Evolutionary conservation across 1,140 invertebrate species (phyloP).

Genomic region (Magallana gigas): DNA sequence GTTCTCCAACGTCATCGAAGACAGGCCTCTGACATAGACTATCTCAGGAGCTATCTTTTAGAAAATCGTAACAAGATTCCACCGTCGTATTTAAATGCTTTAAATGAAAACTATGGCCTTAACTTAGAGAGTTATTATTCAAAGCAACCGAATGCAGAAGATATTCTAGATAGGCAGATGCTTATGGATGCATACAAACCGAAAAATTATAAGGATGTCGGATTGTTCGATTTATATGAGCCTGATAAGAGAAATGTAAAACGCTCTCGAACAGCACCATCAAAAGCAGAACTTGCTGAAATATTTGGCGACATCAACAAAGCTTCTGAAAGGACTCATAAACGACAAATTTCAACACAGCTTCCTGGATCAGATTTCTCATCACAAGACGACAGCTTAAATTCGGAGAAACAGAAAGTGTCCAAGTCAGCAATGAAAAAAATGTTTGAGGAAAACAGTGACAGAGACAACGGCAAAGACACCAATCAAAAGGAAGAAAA

Average conservation of each 20-base stretch:
- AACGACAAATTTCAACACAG: background rate
- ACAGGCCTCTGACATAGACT: background rate
- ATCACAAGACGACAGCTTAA: background rate
- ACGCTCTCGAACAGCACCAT: slow-evolving; percentile 5
- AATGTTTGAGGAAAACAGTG: background rate
- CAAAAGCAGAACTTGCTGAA: slow-evolving; percentile 32
- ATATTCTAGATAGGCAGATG: background rate
- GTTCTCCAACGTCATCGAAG: slow-evolving; percentile 5
- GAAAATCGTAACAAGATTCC: slow-evolving; percentile 11
- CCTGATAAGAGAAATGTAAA: slow-evolving; percentile 36
- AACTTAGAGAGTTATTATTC: background rate
- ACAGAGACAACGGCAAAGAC: background rate
- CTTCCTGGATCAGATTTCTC: background rate
- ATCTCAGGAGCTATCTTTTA: background rate
- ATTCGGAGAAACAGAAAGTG: slow-evolving; percentile 33
- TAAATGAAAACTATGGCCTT: slow-evolving; percentile 14
- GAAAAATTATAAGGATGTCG: background rate
- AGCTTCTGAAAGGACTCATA: slow-evolving; percentile 25
- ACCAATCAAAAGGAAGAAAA: background rate
- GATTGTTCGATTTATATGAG: background rate
- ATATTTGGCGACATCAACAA: slow-evolving; percentile 43
- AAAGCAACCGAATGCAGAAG: background rate
- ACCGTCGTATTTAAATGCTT: background rate
- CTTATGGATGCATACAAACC: slow-evolving; percentile 14
- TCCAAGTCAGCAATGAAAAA: slow-evolving; percentile 3